These are phyloP conservation scores for Nerophis lumbriciformis DNA, from an alignment of 2,113 vertebrate species.

Conservation along the genomic window DNA sequence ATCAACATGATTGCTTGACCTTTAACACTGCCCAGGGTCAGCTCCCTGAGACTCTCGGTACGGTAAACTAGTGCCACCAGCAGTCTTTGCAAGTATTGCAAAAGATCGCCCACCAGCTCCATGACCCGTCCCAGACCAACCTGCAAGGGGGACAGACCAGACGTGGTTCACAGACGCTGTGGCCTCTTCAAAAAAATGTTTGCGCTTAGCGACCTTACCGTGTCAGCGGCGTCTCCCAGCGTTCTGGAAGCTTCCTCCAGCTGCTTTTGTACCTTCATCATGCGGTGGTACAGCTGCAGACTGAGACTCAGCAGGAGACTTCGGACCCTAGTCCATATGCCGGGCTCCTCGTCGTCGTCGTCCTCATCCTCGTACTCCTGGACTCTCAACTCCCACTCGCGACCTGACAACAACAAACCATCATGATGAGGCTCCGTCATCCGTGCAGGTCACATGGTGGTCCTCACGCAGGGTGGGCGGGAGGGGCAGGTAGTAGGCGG, in stretches of 20 bases:
- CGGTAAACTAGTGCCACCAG: conserved; percentile 41
- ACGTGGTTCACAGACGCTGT: background rate
- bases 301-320: conserved; percentile 57
- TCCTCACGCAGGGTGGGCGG: conserved; percentile 60
- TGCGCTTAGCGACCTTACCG: conserved; percentile 34
- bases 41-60: conserved; percentile 31
- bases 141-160: conserved; percentile 25
- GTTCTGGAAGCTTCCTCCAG: conserved; percentile 24
- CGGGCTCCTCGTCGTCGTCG: conserved; percentile 47
- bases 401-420: conserved; percentile 26
- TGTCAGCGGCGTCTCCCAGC: conserved; percentile 30
- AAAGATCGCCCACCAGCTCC: conserved; percentile 29
- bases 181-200: background rate
- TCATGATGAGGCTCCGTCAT: background rate
- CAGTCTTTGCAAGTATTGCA: conserved; percentile 48
- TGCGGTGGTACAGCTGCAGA: conserved; percentile 59
- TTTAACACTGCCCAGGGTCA: conserved; percentile 18
- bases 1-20: conserved; percentile 19
- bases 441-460: background rate
- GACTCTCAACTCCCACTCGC: conserved; percentile 59
- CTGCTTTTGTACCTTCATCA: conserved; percentile 43
- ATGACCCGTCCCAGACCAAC: conserved; percentile 47
- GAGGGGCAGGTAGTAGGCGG: conserved; percentile 62
- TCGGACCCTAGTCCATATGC: conserved; percentile 53
- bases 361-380: conserved; percentile 61